These are phyloP conservation scores for Iphiclides podalirius DNA, from an alignment of 2,888 invertebrate genomes.

Conservation along the genomic window DNA sequence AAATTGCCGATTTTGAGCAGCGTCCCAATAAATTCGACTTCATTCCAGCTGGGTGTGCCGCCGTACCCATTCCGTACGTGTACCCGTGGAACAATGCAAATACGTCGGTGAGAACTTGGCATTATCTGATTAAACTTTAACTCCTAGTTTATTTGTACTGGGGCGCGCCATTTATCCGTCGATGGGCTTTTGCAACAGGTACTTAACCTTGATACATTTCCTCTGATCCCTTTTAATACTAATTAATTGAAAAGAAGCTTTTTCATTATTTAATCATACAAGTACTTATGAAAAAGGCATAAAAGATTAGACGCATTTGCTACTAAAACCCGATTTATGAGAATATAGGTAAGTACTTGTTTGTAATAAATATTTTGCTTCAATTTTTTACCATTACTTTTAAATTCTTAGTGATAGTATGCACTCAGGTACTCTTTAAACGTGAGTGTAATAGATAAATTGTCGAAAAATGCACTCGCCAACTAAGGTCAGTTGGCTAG, in stretches of 20 bases:
- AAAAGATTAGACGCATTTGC: too few species aligned
- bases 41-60: slow-evolving; percentile 17
- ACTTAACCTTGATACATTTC: slow-evolving; percentile 17
- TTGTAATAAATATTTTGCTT: too few species aligned
- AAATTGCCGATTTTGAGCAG: background rate
- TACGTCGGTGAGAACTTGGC: slow-evolving; percentile 25
- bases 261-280: background rate
- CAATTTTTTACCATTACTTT: too few species aligned
- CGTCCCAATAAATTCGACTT: slow-evolving; percentile 9
- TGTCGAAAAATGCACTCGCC: too few species aligned
- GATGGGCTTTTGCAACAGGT: slow-evolving; percentile 21
- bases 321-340: too few species aligned
- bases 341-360: too few species aligned
- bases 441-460: too few species aligned
- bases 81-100: slow-evolving; percentile 23
- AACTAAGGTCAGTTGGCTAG: too few species aligned
- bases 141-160: slow-evolving; percentile 23
- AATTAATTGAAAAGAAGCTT: background rate
- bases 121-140: slow-evolving; percentile 26
- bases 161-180: slow-evolving; percentile 19
- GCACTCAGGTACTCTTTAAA: too few species aligned
- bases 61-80: slow-evolving; percentile 10
- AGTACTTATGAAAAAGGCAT: too few species aligned
- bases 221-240: slow-evolving; percentile 3
- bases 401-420: too few species aligned